Evolutionary conservation across 2,888 invertebrate genomes (phyloP), one percentile per base, ranked within the genome.

Genomic region (Rotaria magnacalcarata): DNA sequence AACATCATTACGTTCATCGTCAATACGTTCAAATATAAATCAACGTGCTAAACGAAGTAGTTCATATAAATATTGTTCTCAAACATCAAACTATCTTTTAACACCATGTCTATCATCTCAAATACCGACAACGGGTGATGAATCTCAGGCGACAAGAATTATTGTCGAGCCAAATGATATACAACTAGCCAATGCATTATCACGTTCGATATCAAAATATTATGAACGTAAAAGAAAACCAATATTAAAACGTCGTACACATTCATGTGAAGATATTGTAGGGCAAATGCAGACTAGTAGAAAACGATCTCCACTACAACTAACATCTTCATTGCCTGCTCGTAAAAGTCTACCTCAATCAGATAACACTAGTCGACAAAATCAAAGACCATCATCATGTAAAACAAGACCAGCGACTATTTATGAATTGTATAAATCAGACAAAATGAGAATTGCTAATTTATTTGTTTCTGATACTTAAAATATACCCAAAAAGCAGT

Each of bases 121-220:
- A 47, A 7, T 80, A 47, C 24, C 80, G 47, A 14, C 43, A 3
- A n/a, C 11, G 14, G 24, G 34, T n/a, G 80, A 80, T 47, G 80
- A 47, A n/a, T 24, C 19, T 47, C 0, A 19, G 34, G 16, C 67
- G 11, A 14, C 67, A 27, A 67, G 34, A 27, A 67, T 67, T 19
- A 67, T 67, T 67, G 34, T 67, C 16, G 67, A 67, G 34, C 67
- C 67, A 34, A 67, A 67, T 67, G 67, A 67, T 27, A 7, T 16
- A 34, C 67, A 67, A 16, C 47, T 47, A 80, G 80, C 80, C 10
- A 80, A 24, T 24, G 43, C 47, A 11, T 80, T 80, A 80, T 80
- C 80, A n/a, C 80, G 80, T 21, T 80, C 80, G 7, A 80, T 80
- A 80, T 80, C 80, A 8, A 80, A 80, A 80, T 80, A 80, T 80